These are phyloP conservation scores for Microctonus aethiopoides DNA, from an alignment of 2,888 invertebrate species.

Conservation along the genomic window DNA sequence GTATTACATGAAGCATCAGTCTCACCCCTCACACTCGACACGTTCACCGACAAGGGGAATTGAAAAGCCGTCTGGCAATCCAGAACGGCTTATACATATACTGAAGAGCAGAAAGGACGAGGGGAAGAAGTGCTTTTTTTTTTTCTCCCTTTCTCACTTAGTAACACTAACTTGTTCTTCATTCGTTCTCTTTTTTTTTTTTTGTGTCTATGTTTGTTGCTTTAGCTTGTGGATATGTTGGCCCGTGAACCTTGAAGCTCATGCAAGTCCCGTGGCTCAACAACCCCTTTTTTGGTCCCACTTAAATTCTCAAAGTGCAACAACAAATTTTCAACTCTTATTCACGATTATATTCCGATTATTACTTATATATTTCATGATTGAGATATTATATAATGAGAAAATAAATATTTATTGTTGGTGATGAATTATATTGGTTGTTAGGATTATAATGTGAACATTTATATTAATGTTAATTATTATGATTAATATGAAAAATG, in stretches of 20 bases:
- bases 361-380: not conserved
- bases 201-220: constrained; percentile 11
- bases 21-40: constrained; percentile 54
- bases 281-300: constrained; percentile 18
- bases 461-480: too few species aligned
- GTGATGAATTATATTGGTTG: too few species aligned
- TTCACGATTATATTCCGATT: not conserved
- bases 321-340: not conserved
- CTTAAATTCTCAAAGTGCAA: constrained; percentile 3
- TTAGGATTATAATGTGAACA: too few species aligned
- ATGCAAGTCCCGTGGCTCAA: constrained; percentile 4
- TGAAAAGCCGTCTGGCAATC: constrained; percentile 66
- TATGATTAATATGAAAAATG: too few species aligned
- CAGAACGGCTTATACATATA: constrained; percentile 56
- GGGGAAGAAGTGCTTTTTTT: not conserved
- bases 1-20: constrained; percentile 22
- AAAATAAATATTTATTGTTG: too few species aligned
- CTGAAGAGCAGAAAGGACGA: too few species aligned
- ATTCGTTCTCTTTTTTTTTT: not conserved
- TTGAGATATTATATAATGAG: too few species aligned
- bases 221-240: not conserved
- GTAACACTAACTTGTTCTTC: too few species aligned
- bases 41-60: constrained; percentile 65
- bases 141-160: constrained; percentile 15
- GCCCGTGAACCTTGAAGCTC: constrained; percentile 17